Conservation (phyloP, 2,797 vertebrate species). For the Phoebastria nigripes region DNA sequence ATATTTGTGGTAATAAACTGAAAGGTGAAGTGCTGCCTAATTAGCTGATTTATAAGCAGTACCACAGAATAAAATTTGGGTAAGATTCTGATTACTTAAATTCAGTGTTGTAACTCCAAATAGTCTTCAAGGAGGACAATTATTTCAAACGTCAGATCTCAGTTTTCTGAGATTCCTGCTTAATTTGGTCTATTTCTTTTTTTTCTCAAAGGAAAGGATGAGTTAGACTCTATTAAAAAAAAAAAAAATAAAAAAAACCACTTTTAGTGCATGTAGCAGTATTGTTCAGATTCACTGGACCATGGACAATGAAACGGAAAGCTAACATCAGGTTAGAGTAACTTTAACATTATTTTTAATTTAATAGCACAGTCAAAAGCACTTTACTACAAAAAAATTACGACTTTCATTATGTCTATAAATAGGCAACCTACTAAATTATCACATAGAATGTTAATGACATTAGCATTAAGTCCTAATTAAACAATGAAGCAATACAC, state of each 20-base stretch:
- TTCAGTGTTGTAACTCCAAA: neutral
- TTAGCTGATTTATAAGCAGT: neutral
- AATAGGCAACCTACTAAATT: constrained; percentile 53
- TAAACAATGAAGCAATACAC: constrained; percentile 66
- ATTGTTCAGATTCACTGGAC: constrained; percentile 12
- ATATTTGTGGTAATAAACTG: neutral
- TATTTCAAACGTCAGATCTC: neutral
- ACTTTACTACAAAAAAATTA: constrained; percentile 33
- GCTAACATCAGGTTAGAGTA: neutral
- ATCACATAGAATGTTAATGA: constrained; percentile 64
- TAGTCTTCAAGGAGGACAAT: neutral
- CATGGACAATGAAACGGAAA: constrained; percentile 18
- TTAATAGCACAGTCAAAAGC: constrained; percentile 48
- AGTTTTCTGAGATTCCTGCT: neutral
- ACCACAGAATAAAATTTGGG: neutral
- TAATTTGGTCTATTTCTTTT: neutral
- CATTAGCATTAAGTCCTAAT: constrained; percentile 69
- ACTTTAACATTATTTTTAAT: constrained; percentile 40
- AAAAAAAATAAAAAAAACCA: neutral
- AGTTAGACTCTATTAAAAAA: neutral
- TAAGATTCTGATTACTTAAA: neutral
- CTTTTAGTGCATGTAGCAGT: neutral
- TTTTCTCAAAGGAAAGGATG: neutral
- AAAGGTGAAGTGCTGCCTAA: neutral
- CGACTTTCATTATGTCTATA: constrained; percentile 41